Conservation (phyloP, 2,113 vertebrate genomes). For the Neotoma lepida region DNA sequence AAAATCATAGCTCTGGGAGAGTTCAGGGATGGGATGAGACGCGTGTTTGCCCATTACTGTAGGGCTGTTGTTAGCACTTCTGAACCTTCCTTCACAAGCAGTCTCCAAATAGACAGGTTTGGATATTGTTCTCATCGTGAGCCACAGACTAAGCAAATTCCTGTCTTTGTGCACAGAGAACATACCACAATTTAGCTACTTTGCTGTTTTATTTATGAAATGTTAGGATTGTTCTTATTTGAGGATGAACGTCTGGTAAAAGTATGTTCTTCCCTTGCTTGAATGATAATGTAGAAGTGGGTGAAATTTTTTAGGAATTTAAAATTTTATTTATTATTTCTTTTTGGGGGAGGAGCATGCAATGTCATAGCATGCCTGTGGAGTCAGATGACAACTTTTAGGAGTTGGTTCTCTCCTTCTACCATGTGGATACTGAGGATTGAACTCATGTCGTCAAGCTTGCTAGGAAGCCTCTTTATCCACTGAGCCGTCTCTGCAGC, state of each 20-base stretch:
- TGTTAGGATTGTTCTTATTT: conserved; percentile 32
- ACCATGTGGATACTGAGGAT: no score
- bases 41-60: not conserved
- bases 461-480: not conserved
- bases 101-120: not conserved
- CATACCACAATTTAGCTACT: not conserved
- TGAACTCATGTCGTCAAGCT: not conserved
- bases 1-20: not conserved
- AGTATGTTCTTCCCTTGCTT: not conserved
- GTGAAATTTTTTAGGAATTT: not conserved
- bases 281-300: conserved; percentile 36
- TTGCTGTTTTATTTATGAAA: not conserved
- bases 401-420: not conserved
- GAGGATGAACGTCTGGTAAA: not conserved
- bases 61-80: not conserved
- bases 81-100: not conserved
- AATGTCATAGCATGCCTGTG: not conserved
- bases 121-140: not conserved
- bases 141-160: not conserved
- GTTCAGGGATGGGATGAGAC: not conserved
- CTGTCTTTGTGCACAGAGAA: conserved; percentile 32
- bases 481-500: not conserved
- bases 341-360: not conserved
- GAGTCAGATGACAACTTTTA: not conserved
- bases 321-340: not conserved